Evolutionary conservation across 2,888 invertebrate species (phyloP).

Genomic region (Horisme vitalbata): DNA sequence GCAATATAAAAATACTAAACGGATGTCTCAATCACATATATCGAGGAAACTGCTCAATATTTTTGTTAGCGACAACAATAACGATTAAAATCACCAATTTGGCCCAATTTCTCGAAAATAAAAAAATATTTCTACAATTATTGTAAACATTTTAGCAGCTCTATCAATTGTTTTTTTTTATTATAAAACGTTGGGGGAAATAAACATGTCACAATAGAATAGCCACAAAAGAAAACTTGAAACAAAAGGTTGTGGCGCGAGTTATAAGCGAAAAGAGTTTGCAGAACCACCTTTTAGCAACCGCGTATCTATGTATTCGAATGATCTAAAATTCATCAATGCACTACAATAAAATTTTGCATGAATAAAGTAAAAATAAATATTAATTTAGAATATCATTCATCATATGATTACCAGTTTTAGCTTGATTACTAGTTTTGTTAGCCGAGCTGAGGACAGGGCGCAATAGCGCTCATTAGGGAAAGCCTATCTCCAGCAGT

Average conservation of each 20-base stretch:
- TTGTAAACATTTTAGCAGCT: slow-evolving; percentile 45
- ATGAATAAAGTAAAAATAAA: no score
- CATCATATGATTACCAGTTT: no score
- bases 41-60: slow-evolving; percentile 24
- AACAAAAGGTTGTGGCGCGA: slow-evolving; percentile 24
- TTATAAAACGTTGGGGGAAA: slow-evolving; percentile 40
- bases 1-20: slow-evolving; percentile 9
- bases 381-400: no score
- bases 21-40: slow-evolving; percentile 33
- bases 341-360: no score
- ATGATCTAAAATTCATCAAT: no score
- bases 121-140: slow-evolving; percentile 24
- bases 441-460: no score
- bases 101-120: slow-evolving; percentile 19
- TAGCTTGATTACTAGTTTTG: no score
- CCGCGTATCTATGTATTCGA: no score
- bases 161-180: slow-evolving; percentile 39
- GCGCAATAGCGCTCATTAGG: no score
- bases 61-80: slow-evolving; percentile 23
- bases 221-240: slow-evolving; percentile 44
- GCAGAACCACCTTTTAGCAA: no score
- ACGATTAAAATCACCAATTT: slow-evolving; percentile 22
- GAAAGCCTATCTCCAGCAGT: no score
- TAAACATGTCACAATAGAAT: slow-evolving; percentile 52
- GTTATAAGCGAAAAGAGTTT: slow-evolving; percentile 34